phyloP scores from a whole-genome alignment of 2,888 invertebrate genomes.

The Anaspis maculata region DNA sequence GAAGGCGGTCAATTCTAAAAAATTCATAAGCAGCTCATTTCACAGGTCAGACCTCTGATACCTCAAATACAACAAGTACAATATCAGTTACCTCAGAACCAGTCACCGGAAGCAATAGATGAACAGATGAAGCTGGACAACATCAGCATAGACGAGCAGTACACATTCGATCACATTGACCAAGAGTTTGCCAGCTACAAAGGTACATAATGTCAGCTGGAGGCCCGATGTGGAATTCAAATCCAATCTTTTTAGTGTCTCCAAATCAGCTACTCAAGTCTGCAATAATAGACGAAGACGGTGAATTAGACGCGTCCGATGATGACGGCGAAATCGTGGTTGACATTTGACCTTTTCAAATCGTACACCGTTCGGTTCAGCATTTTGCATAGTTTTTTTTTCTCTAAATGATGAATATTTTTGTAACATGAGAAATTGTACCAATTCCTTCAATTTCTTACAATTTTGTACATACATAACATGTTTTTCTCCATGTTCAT shows the following conservation, averaged over 20 bases:
- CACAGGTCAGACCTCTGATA: slow-evolving; percentile 31
- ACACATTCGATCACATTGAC: slow-evolving; percentile 19
- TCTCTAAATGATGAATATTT: slow-evolving; percentile 1
- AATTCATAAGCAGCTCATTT: slow-evolving; percentile 14
- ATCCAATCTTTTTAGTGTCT: slow-evolving; percentile 7
- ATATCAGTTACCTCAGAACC: slow-evolving; percentile 21
- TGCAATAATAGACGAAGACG: slow-evolving; percentile 26
- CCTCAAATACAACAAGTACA: slow-evolving; percentile 31
- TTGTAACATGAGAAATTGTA: slow-evolving; percentile 1
- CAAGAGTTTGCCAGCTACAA: slow-evolving; percentile 25
- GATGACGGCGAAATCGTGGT: slow-evolving; percentile 14
- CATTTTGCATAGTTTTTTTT: not conserved
- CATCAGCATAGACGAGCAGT: slow-evolving; percentile 26
- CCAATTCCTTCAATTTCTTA: slow-evolving; percentile 2
- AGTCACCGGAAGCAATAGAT: slow-evolving; percentile 13
- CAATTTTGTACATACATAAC: not conserved
- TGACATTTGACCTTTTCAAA: slow-evolving; percentile 10
- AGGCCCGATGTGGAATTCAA: not conserved
- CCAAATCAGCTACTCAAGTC: slow-evolving; percentile 25
- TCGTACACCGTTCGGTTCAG: not conserved
- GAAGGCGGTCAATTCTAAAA: too few species aligned
- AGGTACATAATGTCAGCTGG: slow-evolving; percentile 34
- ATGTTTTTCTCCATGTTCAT: slow-evolving; percentile 6
- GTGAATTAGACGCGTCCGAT: slow-evolving; percentile 27
- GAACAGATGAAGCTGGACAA: slow-evolving; percentile 20